Base-by-base conservation (phyloP, 2,888 invertebrate genomes). In the Pogonocherus hispidulus region DNA sequence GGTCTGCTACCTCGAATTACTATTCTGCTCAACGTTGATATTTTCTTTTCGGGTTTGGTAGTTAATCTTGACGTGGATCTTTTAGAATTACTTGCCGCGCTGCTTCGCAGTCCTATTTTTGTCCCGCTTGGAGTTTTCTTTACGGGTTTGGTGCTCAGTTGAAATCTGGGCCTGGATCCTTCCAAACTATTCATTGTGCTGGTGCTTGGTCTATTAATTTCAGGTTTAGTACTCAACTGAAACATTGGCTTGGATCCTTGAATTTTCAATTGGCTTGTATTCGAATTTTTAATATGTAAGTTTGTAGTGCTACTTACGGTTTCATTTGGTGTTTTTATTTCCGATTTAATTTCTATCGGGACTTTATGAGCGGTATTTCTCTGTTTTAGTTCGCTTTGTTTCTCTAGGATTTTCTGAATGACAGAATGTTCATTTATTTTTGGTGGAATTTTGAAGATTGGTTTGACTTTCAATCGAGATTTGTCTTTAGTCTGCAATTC, bases 401-500 rank as follows among this genome's bases (percentile, higher is more conserved):
- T 59, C 8, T 59, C 19, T n/a, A 49, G 3, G n/a, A 62, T 62
- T 16, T 18, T 49, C 37, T 49, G 49, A 2, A 22, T 37, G 4
- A 62, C 62, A 11, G 6, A 5, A 20, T 37, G 35, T 16, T 62
- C 62, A 3, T 32, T 16, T n/a, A 62, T 1, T 9, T 35, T 35
- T n/a, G 16, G 4, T 9, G 37, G 41, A 9, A 8, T 6, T 22
- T 35, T 35, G 18, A 3, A 4, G 1, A 16, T 0, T 11, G 4
- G 35, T 18, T 51, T 49, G 4, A 5, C 5, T 37, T 37, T 62
- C 9, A 11, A 4, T 16, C 1, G 14, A n/a, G 51, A 1, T 32
- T 49, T 46, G 22, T 64, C 51, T 6, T 32, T 27, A 14, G 44
- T 23, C 35, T 56, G n/a, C 14, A 64, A 16, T 14, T 64, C 56